These are phyloP conservation scores for Goniozus legneri DNA, from an alignment of 1,140 invertebrate species.

Conservation along the genomic window DNA sequence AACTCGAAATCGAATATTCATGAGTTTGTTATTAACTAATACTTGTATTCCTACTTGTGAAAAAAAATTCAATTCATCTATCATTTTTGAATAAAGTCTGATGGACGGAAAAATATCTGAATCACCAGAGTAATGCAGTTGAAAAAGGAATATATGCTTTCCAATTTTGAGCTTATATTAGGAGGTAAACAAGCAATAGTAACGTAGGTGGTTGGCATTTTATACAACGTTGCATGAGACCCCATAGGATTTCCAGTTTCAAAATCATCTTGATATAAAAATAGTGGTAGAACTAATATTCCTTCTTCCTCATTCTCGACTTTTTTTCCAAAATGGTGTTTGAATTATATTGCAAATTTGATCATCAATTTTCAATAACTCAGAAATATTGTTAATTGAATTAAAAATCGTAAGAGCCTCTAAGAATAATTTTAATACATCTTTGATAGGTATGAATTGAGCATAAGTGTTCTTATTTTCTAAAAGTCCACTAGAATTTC, in stretches of 20 bases:
- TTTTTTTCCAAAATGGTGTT: slow-evolving; percentile 26
- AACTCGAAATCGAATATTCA: slow-evolving; percentile 4
- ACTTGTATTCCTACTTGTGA: slow-evolving; percentile 21
- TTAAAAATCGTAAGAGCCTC: slow-evolving; percentile 3
- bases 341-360: slow-evolving; percentile 23
- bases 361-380: not conserved
- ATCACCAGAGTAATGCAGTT: slow-evolving; percentile 31
- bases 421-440: slow-evolving; percentile 7
- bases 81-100: slow-evolving; percentile 11
- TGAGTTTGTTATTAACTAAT: not conserved
- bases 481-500: not conserved
- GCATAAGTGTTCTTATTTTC: not conserved
- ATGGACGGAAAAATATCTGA: slow-evolving; percentile 25
- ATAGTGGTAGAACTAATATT: slow-evolving; percentile 27
- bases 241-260: slow-evolving; percentile 28
- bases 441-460: slow-evolving; percentile 3
- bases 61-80: slow-evolving; percentile 18
- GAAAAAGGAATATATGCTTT: slow-evolving; percentile 32
- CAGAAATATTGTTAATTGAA: not conserved
- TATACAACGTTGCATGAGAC: slow-evolving; percentile 23
- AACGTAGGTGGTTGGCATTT: slow-evolving; percentile 27
- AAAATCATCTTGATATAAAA: slow-evolving; percentile 21
- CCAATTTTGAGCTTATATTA: slow-evolving; percentile 18
- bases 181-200: slow-evolving; percentile 26
- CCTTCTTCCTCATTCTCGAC: slow-evolving; percentile 1